Evolutionary conservation across 2,113 vertebrate species (phyloP).

Genomic region (Epinephelus lanceolatus): DNA sequence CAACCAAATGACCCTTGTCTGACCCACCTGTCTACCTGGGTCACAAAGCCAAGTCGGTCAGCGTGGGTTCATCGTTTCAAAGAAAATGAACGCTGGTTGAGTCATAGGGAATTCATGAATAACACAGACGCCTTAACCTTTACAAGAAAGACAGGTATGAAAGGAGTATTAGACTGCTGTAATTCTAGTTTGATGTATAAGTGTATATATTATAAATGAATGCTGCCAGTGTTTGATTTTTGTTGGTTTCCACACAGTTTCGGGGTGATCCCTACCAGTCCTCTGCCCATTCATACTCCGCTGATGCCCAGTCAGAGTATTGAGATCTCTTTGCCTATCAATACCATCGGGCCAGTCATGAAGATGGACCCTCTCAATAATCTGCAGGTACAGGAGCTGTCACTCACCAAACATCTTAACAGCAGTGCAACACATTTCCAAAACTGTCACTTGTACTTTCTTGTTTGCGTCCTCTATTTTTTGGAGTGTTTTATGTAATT

Average conservation of each 20-base stretch:
- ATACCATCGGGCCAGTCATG: slow-evolving; percentile 98
- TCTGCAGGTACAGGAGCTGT: slow-evolving; percentile 89
- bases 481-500: too few relatives aligned
- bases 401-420: background rate
- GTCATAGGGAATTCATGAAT: too few relatives aligned
- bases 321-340: slow-evolving; percentile 95
- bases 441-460: background rate
- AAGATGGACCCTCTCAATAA: slow-evolving; percentile 99
- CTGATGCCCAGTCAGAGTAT: slow-evolving; percentile 99
- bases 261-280: slow-evolving; percentile 95
- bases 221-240: background rate
- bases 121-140: too few relatives aligned
- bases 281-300: slow-evolving; percentile 94
- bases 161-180: too few relatives aligned
- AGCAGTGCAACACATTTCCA: background rate
- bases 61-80: too few relatives aligned
- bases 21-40: too few relatives aligned
- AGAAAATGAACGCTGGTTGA: too few relatives aligned
- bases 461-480: background rate
- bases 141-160: too few relatives aligned
- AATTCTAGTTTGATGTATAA: too few relatives aligned
- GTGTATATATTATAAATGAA: too few relatives aligned
- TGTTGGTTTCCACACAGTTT: slow-evolving; percentile 83
- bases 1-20: too few relatives aligned
- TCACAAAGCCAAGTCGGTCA: too few relatives aligned